Percentiles rank a stretch among this genome's conserved stretches.
These are phyloP conservation scores for Eira barbara DNA, from an alignment of 2,113 vertebrate species.

Conservation along the genomic window DNA sequence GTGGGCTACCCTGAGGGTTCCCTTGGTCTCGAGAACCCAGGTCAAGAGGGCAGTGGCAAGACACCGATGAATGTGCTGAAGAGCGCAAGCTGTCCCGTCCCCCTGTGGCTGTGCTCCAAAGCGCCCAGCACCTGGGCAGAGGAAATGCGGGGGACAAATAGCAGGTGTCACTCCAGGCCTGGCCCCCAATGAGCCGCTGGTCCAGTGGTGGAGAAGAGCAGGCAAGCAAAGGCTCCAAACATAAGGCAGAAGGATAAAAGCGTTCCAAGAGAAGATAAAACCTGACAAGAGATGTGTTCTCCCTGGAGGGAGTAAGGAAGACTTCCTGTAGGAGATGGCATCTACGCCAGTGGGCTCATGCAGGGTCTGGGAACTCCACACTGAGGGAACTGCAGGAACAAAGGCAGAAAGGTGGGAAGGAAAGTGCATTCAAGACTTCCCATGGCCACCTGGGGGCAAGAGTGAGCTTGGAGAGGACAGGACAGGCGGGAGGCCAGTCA, in stretches of 20 bases:
- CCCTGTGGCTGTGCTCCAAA: not conserved
- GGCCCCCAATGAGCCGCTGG: not conserved
- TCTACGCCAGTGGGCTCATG: not conserved
- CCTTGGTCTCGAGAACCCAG: not conserved
- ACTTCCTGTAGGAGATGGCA: not conserved
- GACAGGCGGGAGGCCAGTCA: not conserved
- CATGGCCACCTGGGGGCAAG: not conserved
- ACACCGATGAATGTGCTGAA: too few species aligned
- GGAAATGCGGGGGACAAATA: not conserved
- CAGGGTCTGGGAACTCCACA: not conserved
- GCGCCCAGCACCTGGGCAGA: not conserved
- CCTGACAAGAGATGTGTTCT: not conserved
- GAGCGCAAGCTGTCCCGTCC: not conserved
- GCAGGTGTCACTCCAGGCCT: not conserved
- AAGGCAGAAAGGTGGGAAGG: not conserved
- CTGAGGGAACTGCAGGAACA: not conserved
- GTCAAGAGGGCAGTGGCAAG: not conserved
- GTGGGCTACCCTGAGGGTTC: not conserved
- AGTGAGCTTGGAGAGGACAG: not conserved
- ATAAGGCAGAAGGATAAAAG: not conserved
- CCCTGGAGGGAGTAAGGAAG: not conserved
- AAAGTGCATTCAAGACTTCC: not conserved
- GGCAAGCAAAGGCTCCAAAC: not conserved
- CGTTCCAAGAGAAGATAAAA: not conserved
- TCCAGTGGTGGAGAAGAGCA: not conserved